Percentiles rank a stretch among this genome's conserved stretches.
phyloP scores from a whole-genome alignment of 2,888 invertebrate genomes.

The Monoplex corrugatus region DNA sequence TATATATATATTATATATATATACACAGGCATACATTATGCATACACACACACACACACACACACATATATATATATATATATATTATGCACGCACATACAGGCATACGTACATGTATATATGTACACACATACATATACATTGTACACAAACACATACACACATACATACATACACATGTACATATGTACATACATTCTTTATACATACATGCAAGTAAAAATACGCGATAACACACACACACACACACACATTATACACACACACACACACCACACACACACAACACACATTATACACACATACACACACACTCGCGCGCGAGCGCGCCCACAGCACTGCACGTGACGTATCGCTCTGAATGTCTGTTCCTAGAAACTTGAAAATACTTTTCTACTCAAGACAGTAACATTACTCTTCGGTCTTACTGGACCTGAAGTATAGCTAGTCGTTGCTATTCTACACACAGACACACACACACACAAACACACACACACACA shows the following conservation, averaged over 20 bases:
- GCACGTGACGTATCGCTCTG: no score
- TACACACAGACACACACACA: no score
- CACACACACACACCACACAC: not conserved
- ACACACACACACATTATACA: not conserved
- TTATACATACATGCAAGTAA: no score
- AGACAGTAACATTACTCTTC: no score
- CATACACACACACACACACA: not conserved
- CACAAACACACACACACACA: no score
- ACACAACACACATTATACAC: not conserved
- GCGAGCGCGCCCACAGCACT: no score
- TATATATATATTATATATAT: not conserved
- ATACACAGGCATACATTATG: not conserved
- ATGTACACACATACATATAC: not conserved
- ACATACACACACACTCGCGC: not conserved
- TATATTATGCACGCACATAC: no score
- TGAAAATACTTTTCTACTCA: no score
- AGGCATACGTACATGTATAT: not conserved
- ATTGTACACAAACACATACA: not conserved
- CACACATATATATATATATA: not conserved
- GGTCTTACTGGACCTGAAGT: no score
- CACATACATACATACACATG: not conserved
- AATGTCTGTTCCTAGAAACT: no score
- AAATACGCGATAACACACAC: no score
- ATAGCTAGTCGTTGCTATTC: no score
- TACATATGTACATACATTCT: not conserved